Percentiles rank a stretch among this genome's conserved stretches.
These are phyloP conservation scores for Parauchenoglanis punctatus DNA, from an alignment of 2,797 vertebrate species.

Conservation along the genomic window DNA sequence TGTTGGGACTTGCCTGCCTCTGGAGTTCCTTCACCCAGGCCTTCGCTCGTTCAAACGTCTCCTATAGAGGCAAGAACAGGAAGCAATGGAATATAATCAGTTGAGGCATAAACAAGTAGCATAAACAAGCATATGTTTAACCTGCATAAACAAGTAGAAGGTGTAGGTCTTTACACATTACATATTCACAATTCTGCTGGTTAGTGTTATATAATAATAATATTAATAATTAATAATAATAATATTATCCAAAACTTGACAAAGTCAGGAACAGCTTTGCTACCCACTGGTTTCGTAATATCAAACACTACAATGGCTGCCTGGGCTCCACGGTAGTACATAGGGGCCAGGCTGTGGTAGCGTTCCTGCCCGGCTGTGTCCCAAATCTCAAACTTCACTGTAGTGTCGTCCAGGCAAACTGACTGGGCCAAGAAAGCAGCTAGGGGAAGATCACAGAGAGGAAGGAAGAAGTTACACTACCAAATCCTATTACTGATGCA, in stretches of 20 bases:
- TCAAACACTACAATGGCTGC: slow-evolving; percentile 86
- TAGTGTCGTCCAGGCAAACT: slow-evolving; percentile 84
- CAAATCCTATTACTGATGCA: background rate
- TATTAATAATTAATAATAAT: no score
- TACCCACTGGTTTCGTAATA: slow-evolving; percentile 82
- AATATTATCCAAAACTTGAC: background rate
- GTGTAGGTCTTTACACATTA: background rate
- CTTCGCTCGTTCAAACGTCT: slow-evolving; percentile 84
- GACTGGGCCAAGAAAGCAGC: slow-evolving; percentile 86
- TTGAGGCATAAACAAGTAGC: no score
- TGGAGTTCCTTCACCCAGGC: slow-evolving; percentile 88
- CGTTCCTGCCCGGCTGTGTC: slow-evolving; percentile 86
- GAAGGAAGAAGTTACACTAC: background rate
- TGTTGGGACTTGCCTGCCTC: slow-evolving; percentile 85
- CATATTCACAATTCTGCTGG: background rate
- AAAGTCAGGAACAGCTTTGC: background rate
- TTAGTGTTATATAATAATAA: background rate
- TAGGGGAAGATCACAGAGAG: slow-evolving; percentile 51
- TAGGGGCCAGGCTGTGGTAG: slow-evolving; percentile 86
- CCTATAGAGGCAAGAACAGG: slow-evolving; percentile 63
- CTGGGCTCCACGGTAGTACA: slow-evolving; percentile 86
- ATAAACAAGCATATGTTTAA: no score
- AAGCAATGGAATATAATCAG: background rate
- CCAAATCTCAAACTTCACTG: slow-evolving; percentile 89
- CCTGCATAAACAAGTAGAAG: background rate